Percentiles rank a stretch among this genome's conserved stretches.
Evolutionary conservation across 1,140 invertebrate genomes (phyloP).

Genomic region (Drosophila trapezifrons): DNA sequence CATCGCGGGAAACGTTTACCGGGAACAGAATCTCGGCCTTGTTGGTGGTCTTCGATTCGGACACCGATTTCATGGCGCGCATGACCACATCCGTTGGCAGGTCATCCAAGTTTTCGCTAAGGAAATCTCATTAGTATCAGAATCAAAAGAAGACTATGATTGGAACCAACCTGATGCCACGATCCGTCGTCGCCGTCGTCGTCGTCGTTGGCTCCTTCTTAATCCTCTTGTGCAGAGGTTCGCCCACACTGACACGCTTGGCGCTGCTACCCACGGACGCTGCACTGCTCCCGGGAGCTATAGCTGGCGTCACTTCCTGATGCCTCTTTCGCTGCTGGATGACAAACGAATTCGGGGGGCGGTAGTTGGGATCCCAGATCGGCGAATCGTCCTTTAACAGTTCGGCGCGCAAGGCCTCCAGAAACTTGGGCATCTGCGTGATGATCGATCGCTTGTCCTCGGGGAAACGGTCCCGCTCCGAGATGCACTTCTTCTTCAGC

Average conservation of each 20-base stretch:
- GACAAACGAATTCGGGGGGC: slow-evolving; percentile 78
- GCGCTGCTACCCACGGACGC: neutral
- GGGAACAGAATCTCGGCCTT: slow-evolving; percentile 88
- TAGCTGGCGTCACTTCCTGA: slow-evolving; percentile 41
- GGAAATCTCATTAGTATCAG: neutral
- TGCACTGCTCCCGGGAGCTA: slow-evolving; percentile 4
- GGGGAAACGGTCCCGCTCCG: slow-evolving; percentile 94
- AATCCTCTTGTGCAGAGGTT: slow-evolving; percentile 68
- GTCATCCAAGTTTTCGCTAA: slow-evolving; percentile 72
- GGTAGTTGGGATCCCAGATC: slow-evolving; percentile 92
- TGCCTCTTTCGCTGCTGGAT: slow-evolving; percentile 79
- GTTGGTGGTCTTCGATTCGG: slow-evolving; percentile 78
- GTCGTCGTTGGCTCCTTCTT: slow-evolving; percentile 64
- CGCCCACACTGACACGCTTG: slow-evolving; percentile 61
- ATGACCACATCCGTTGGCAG: slow-evolving; percentile 71
- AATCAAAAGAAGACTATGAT: neutral
- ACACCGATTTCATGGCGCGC: slow-evolving; percentile 78
- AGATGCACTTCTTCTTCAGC: slow-evolving; percentile 94
- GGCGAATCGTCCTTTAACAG: slow-evolving; percentile 93
- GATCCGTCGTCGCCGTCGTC: slow-evolving; percentile 35
- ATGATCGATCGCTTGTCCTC: slow-evolving; percentile 91
- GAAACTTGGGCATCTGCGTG: slow-evolving; percentile 90
- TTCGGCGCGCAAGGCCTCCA: slow-evolving; percentile 94
- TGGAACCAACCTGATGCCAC: slow-evolving; percentile 49
- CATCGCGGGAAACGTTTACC: slow-evolving; percentile 94